phyloP scores from a whole-genome alignment of 2,797 vertebrate species.

The Pangasius djambal region DNA sequence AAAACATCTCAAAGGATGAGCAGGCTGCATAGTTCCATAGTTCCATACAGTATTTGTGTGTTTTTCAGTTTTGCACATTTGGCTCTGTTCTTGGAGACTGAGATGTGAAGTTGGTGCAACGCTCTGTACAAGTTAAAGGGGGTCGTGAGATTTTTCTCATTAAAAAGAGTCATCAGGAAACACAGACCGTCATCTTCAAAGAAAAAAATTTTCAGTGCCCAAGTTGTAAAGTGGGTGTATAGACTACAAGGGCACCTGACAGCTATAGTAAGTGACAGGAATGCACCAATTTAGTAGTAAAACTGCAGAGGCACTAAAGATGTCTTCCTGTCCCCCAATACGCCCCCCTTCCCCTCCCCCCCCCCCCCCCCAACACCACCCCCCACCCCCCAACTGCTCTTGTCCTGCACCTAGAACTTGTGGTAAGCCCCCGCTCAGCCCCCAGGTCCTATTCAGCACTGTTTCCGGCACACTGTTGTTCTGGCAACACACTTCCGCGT shows the following conservation, averaged over 20 bases:
- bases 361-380: not conserved
- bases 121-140: not conserved
- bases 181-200: not conserved
- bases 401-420: constrained; percentile 58
- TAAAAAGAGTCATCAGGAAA: constrained; percentile 10
- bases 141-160: not conserved
- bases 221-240: not conserved
- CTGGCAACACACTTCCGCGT: constrained; percentile 82
- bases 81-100: constrained; percentile 14
- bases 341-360: constrained; percentile 12
- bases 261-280: constrained; percentile 12
- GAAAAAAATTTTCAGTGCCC: not conserved
- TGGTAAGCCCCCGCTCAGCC: constrained; percentile 71
- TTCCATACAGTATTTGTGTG: constrained; percentile 64
- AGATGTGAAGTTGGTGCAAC: constrained; percentile 1
- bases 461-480: constrained; percentile 77
- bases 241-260: not conserved
- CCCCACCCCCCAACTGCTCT: constrained; percentile 1
- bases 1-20: constrained; percentile 77
- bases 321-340: constrained; percentile 46
- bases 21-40: constrained; percentile 72
- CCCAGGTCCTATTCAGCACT: constrained; percentile 74
- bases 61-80: constrained; percentile 47
- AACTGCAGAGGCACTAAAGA: constrained; percentile 62
- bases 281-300: constrained; percentile 9